Conservation (phyloP, 2,888 invertebrate species). For the Hyalella azteca region DNA sequence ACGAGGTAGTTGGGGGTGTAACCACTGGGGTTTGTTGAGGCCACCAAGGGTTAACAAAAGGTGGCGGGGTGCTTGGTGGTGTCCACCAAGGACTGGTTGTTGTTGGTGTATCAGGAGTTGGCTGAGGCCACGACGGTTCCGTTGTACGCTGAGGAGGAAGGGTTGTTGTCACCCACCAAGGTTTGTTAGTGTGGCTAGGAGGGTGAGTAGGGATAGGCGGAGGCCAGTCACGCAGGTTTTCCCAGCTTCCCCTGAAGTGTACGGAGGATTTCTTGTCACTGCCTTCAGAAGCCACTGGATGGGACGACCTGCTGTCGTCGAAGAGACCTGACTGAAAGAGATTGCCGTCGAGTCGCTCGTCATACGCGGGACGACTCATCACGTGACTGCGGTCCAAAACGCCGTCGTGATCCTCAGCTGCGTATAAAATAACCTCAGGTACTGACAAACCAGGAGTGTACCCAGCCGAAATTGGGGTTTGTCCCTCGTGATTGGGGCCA, state of each 20-base stretch:
- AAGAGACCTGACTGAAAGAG: background rate
- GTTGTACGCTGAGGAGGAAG: background rate
- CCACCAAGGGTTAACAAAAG: background rate
- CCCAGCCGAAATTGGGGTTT: background rate
- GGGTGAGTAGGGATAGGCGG: conserved; percentile 34
- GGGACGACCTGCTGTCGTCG: background rate
- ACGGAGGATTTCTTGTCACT: background rate
- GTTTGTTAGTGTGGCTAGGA: background rate
- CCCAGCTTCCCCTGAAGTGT: conserved; percentile 22
- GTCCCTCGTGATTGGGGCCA: no score
- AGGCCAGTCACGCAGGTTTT: background rate
- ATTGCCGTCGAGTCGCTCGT: background rate
- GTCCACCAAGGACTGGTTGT: background rate
- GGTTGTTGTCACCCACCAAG: conserved; percentile 16
- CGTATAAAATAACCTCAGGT: background rate
- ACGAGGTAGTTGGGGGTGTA: background rate
- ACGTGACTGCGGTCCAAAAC: conserved; percentile 16
- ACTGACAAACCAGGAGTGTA: background rate
- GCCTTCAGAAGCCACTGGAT: background rate
- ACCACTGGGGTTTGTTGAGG: background rate
- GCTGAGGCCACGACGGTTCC: background rate
- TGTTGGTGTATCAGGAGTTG: background rate
- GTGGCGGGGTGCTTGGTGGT: background rate
- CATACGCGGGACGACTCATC: conserved; percentile 31
- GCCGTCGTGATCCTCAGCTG: conserved; percentile 1